Percentiles rank a stretch among this genome's conserved stretches.
Evolutionary conservation across 2,113 vertebrate genomes (phyloP).

Genomic region (Grus americana): DNA sequence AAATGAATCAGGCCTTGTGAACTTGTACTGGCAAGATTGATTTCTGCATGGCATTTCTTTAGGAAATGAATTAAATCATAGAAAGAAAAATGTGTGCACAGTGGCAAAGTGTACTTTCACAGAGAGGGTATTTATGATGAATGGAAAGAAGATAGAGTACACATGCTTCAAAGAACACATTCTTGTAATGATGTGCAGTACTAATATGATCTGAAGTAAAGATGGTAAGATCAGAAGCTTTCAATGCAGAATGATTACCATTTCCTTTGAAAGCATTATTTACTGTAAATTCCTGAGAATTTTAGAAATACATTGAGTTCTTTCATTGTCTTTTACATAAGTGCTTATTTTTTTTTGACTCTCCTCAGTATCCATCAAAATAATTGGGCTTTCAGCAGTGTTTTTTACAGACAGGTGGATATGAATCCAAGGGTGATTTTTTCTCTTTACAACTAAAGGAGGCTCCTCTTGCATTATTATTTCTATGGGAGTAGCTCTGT

Average conservation of each 20-base stretch:
- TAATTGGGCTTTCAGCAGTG: constrained; percentile 34
- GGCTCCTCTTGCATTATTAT: background rate
- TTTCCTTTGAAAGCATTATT: constrained; percentile 61
- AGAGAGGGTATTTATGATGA: constrained; percentile 53
- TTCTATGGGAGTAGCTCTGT: background rate
- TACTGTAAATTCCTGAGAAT: constrained; percentile 30
- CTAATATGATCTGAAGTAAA: constrained; percentile 52
- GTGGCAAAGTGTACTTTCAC: constrained; percentile 34
- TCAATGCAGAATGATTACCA: constrained; percentile 25
- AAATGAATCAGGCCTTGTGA: constrained; percentile 45
- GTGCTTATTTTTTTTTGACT: background rate
- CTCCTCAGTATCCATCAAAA: background rate
- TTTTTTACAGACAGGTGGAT: background rate
- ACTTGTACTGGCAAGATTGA: constrained; percentile 38
- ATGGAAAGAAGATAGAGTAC: constrained; percentile 24
- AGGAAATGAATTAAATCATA: constrained; percentile 49
- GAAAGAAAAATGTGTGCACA: constrained; percentile 28
- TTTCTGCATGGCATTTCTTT: constrained; percentile 36
- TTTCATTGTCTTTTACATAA: constrained; percentile 31
- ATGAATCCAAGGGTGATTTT: background rate
- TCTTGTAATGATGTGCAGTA: constrained; percentile 50
- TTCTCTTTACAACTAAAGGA: background rate
- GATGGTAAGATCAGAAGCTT: constrained; percentile 50
- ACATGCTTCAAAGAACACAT: constrained; percentile 56
- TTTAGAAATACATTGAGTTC: constrained; percentile 12